phyloP scores from a whole-genome alignment of 2,888 invertebrate species.

The Agrochola lychnidis region DNA sequence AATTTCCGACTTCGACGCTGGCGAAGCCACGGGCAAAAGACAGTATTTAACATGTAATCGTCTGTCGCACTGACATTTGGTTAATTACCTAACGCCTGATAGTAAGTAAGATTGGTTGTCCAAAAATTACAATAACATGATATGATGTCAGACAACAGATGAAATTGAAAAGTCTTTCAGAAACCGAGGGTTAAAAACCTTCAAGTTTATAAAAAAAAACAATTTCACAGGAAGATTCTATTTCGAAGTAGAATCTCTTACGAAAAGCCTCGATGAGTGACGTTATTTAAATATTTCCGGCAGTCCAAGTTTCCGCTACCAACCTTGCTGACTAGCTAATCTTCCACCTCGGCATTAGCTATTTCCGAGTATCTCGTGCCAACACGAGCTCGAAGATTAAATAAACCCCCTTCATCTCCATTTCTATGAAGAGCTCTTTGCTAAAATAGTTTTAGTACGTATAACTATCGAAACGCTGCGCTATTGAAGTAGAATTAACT shows the following conservation, averaged over 20 bases:
- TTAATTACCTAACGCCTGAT: not conserved
- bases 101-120: not conserved
- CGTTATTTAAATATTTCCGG: slow-evolving; percentile 16
- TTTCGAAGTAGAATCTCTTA: not conserved
- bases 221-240: not conserved
- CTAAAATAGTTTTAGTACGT: slow-evolving; percentile 34
- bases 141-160: not conserved
- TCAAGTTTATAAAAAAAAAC: too few species aligned
- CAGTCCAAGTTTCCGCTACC: not conserved
- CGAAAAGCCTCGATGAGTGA: slow-evolving; percentile 1
- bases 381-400: slow-evolving; percentile 35
- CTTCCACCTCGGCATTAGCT: slow-evolving; percentile 4
- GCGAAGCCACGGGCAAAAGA: too few species aligned
- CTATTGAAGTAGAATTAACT: slow-evolving; percentile 39
- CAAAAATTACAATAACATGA: not conserved
- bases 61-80: not conserved
- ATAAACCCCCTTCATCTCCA: slow-evolving; percentile 16
- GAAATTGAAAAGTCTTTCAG: not conserved
- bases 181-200: too few species aligned
- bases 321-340: slow-evolving; percentile 35
- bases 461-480: not conserved
- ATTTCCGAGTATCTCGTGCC: slow-evolving; percentile 30
- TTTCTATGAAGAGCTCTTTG: slow-evolving; percentile 25
- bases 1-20: too few species aligned
- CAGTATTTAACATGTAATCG: not conserved